Evolutionary conservation across 2,113 vertebrate genomes (phyloP).

Genomic region (Oreotrochilus melanogaster): DNA sequence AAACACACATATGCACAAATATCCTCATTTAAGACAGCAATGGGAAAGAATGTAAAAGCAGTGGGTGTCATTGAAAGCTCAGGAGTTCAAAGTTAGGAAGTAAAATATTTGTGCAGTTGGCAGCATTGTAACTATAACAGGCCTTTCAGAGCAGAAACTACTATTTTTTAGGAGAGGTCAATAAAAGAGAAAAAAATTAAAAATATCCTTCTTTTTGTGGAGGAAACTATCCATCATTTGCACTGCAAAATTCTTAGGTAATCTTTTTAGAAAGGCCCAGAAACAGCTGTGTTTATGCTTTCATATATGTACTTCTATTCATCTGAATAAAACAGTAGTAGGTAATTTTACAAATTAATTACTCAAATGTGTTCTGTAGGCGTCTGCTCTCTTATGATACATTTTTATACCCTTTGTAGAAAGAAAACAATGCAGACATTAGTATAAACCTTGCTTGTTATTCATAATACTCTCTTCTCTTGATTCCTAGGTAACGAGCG

Average conservation of each 20-base stretch:
- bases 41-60: background rate
- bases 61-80: background rate
- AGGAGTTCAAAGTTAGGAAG: background rate
- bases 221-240: background rate
- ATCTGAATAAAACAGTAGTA: background rate
- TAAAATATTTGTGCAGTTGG: background rate
- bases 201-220: background rate
- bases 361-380: slow-evolving; percentile 4
- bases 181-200: background rate
- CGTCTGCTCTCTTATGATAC: background rate
- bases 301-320: background rate
- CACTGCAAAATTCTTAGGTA: background rate
- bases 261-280: background rate
- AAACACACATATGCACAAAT: background rate
- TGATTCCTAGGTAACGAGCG: background rate
- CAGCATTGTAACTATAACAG: background rate
- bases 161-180: background rate
- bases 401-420: background rate
- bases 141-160: background rate
- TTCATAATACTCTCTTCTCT: background rate
- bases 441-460: background rate
- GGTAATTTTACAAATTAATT: slow-evolving; percentile 45
- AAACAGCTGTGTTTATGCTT: slow-evolving; percentile 26
- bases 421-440: slow-evolving; percentile 16
- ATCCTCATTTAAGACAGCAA: background rate